phyloP scores from a whole-genome alignment of 1,140 invertebrate genomes.

The Notospermus geniculatus region DNA sequence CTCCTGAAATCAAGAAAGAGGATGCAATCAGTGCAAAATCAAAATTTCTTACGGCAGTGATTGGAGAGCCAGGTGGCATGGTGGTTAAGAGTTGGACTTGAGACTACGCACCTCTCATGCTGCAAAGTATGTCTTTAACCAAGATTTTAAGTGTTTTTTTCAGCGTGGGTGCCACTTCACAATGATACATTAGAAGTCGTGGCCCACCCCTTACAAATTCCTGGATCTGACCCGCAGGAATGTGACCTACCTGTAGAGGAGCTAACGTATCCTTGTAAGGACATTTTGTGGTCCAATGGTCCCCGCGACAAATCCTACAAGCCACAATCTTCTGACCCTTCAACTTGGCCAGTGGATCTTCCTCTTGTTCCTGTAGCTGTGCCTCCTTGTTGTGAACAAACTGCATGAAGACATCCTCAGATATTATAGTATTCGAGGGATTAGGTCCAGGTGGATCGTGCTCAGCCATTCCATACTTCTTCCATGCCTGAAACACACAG shows the following conservation, averaged over 20 bases:
- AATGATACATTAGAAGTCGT: no score
- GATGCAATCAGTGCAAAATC: no score
- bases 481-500: slow-evolving; percentile 66
- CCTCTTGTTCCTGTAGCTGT: slow-evolving; percentile 68
- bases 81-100: no score
- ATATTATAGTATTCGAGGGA: slow-evolving; percentile 90
- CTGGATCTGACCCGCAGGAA: no score
- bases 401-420: slow-evolving; percentile 94
- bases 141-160: no score
- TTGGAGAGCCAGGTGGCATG: no score
- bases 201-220: no score
- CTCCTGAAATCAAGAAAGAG: slow-evolving; percentile 5
- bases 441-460: slow-evolving; percentile 93
- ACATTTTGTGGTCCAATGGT: slow-evolving; percentile 96
- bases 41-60: no score
- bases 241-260: slow-evolving; percentile 39
- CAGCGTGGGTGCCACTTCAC: no score
- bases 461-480: slow-evolving; percentile 88
- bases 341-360: slow-evolving; percentile 76
- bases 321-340: slow-evolving; percentile 80
- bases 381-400: slow-evolving; percentile 59
- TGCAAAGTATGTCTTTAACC: no score
- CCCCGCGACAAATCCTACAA: slow-evolving; percentile 87
- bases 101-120: no score
- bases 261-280: slow-evolving; percentile 85